These are phyloP conservation scores for Florisuga fusca DNA, from an alignment of 2,797 vertebrate species.

Conservation along the genomic window DNA sequence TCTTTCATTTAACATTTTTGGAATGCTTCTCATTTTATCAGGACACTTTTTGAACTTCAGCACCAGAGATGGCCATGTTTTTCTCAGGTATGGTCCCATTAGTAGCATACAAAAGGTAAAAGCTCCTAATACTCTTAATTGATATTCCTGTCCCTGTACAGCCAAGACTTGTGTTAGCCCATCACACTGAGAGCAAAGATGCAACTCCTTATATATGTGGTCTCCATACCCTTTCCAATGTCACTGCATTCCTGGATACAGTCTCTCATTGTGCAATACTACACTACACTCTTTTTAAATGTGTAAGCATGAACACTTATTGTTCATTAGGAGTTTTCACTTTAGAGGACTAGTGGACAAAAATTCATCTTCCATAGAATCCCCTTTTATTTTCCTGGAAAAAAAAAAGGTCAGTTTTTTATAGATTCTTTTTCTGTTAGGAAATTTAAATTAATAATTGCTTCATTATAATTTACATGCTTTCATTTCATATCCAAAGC, in stretches of 20 bases:
- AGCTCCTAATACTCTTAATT: not conserved
- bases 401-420: not conserved
- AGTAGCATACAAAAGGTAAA: not conserved
- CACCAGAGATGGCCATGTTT: not conserved
- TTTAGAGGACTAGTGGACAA: not conserved
- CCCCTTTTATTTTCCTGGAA: not conserved
- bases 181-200: not conserved
- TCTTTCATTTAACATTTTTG: not conserved
- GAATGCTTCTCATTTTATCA: not conserved
- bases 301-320: not conserved
- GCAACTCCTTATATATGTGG: not conserved
- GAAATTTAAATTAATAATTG: not conserved
- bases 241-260: not conserved
- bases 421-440: not conserved
- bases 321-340: not conserved
- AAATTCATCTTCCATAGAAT: not conserved
- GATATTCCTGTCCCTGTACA: not conserved
- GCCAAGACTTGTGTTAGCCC: not conserved
- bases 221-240: not conserved
- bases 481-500: not conserved
- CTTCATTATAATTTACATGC: not conserved
- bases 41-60: not conserved
- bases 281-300: not conserved
- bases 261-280: not conserved
- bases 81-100: not conserved